Evolutionary conservation across 2,113 vertebrate species (phyloP), one percentile per base, ranked within the genome.

Genomic region (Oreocharis arfaki): DNA sequence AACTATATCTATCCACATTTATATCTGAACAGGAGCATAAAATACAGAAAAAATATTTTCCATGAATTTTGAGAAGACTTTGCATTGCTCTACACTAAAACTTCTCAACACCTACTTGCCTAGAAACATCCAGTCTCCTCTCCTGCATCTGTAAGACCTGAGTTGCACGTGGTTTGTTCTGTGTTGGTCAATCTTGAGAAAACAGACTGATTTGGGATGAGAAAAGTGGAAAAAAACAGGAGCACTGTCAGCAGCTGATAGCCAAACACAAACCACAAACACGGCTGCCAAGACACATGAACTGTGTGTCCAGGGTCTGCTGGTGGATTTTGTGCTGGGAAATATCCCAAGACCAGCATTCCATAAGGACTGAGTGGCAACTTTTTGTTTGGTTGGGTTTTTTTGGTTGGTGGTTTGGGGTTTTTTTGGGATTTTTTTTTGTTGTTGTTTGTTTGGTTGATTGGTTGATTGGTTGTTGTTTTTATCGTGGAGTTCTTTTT

Each of bases 81-180:
- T 3, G 4, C 2, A 52, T 1, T 1, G 1, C 4, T 85, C 2
- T 41, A 11, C 7, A 2, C 2, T 9, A 3, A 80, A 70, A 32
- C 5, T 55, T 78, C 41, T 53, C 28, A 71, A 79, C 33, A 69
- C 3, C 17, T 12, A 26, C 37, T 71, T 53, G 12, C 26, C n/a
- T 60, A 23, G 13, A 52, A 52, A 57, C 5, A 3, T 16, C 17
- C 28, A 30, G 8, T 49, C 11, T 90, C 12, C 8, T 41, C 8
- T 76, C 28, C 59, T 30, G 32, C 5, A 73, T 44, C 17, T 73
- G 22, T 28, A 47, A 70, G 22, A 12, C 24, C 4, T 13, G 28
- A 84, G 7, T 8, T 28, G 16, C 6, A 44, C 3, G 2, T 39
- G 33, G 3, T 35, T 83, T 59, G 20, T 4, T 65, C n/a, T 71